phyloP scores from a whole-genome alignment of 1,140 invertebrate species.

The Choristoneura fumiferana region DNA sequence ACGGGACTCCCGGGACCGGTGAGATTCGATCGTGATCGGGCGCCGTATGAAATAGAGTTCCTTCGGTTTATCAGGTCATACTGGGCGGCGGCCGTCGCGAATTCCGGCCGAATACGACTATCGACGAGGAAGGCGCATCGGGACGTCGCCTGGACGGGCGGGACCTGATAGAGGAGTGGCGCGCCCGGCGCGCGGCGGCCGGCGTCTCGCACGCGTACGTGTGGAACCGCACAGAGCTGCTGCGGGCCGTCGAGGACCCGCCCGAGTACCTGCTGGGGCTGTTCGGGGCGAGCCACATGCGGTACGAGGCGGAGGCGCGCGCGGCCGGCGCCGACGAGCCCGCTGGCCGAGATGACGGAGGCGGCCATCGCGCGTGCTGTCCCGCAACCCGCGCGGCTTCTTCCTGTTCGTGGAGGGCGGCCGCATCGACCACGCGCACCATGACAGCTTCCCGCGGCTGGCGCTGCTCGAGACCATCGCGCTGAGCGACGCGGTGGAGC shows the following conservation, averaged over 20 bases:
- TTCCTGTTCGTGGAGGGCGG: slow-evolving; percentile 81
- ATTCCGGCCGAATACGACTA: slow-evolving; percentile 68
- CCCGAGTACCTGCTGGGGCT: slow-evolving; percentile 74
- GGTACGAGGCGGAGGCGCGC: slow-evolving; percentile 61
- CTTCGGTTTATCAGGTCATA: slow-evolving; percentile 74
- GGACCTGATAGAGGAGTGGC: slow-evolving; percentile 78
- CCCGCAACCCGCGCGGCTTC: slow-evolving; percentile 82
- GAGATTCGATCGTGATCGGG: too few species aligned
- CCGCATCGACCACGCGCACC: slow-evolving; percentile 88
- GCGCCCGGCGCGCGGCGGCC: slow-evolving; percentile 60
- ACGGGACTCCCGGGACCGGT: too few species aligned
- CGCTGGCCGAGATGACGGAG: slow-evolving; percentile 87
- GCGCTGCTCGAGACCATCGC: slow-evolving; percentile 81
- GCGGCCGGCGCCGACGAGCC: slow-evolving; percentile 28
- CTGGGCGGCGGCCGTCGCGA: slow-evolving; percentile 86
- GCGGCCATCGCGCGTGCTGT: slow-evolving; percentile 85
- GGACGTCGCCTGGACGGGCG: slow-evolving; percentile 42
- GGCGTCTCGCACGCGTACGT: slow-evolving; percentile 43
- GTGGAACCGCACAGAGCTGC: slow-evolving; percentile 25
- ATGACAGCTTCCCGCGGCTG: slow-evolving; percentile 81
- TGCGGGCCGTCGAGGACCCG: slow-evolving; percentile 43
- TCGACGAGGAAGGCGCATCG: slow-evolving; percentile 53
- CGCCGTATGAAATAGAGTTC: too few species aligned
- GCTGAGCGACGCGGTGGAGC: slow-evolving; percentile 81
- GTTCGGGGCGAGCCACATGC: slow-evolving; percentile 61